phyloP scores from a whole-genome alignment of 2,113 vertebrate genomes.

The Heterochromis multidens region DNA sequence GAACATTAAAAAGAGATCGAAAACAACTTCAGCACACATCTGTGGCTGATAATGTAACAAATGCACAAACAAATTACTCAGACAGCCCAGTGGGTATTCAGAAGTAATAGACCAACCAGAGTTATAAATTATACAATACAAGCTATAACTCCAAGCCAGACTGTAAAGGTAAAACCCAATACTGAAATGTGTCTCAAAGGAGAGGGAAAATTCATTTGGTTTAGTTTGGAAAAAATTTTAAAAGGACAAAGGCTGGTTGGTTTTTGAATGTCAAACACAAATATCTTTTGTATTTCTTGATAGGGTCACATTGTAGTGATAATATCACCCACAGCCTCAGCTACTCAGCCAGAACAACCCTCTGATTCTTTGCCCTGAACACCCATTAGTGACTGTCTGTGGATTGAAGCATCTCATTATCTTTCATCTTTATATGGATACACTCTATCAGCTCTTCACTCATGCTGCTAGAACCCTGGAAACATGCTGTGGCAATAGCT shows the following conservation, averaged over 20 bases:
- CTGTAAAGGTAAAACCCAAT: slow-evolving; percentile 5
- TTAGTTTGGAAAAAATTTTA: neutral
- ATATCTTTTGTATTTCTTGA: slow-evolving; percentile 29
- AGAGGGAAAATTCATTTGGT: neutral
- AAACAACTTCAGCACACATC: slow-evolving; percentile 35
- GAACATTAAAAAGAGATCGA: slow-evolving; percentile 43
- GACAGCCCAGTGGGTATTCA: slow-evolving; percentile 49
- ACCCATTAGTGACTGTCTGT: slow-evolving; percentile 57
- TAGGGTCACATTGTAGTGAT: slow-evolving; percentile 28
- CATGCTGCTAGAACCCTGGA: slow-evolving; percentile 19
- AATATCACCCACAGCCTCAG: slow-evolving; percentile 17
- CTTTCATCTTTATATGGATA: slow-evolving; percentile 53
- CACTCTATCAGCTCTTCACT: slow-evolving; percentile 38
- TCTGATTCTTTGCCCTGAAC: slow-evolving; percentile 49
- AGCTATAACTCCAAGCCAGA: slow-evolving; percentile 3
- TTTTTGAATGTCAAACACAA: slow-evolving; percentile 54
- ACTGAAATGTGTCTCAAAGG: neutral
- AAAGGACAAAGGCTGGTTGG: neutral
- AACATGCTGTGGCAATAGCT: slow-evolving; percentile 9
- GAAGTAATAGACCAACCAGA: slow-evolving; percentile 40
- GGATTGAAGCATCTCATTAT: slow-evolving; percentile 56
- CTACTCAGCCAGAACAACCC: slow-evolving; percentile 36
- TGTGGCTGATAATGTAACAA: slow-evolving; percentile 40
- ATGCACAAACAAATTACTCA: slow-evolving; percentile 56
- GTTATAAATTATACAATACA: slow-evolving; percentile 51